These are phyloP conservation scores for Drosophila anomalata DNA, from an alignment of 2,888 invertebrate genomes.

Conservation along the genomic window DNA sequence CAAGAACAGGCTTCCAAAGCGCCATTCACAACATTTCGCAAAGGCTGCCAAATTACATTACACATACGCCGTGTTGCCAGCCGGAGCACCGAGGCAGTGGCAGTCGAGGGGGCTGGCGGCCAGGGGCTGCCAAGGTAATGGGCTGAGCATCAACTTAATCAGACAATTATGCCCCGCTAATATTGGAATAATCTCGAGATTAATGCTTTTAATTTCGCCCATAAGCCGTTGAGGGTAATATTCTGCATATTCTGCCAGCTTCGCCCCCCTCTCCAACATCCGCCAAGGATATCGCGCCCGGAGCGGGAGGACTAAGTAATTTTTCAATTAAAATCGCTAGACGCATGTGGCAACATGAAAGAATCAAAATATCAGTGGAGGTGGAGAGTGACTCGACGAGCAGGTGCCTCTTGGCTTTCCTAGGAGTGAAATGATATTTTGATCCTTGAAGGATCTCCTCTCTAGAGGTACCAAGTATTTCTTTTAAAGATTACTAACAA, in stretches of 20 bases:
- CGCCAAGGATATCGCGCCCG: background rate
- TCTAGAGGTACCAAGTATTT: background rate
- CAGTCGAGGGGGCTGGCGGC: background rate
- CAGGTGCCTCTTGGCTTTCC: background rate
- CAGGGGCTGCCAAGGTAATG: slow-evolving; percentile 6
- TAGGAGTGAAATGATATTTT: too few species aligned
- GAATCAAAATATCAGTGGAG: background rate
- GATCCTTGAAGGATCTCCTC: too few species aligned
- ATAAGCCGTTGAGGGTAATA: slow-evolving; percentile 45
- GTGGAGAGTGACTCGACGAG: background rate
- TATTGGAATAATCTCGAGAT: slow-evolving; percentile 68
- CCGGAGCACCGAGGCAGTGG: slow-evolving; percentile 7
- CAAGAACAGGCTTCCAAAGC: slow-evolving; percentile 39
- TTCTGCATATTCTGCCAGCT: slow-evolving; percentile 16
- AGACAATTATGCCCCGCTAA: slow-evolving; percentile 71
- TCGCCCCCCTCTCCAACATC: too few species aligned
- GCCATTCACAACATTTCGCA: slow-evolving; percentile 24
- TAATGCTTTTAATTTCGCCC: slow-evolving; percentile 71
- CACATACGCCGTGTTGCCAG: slow-evolving; percentile 65
- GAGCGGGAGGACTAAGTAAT: slow-evolving; percentile 5
- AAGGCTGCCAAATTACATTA: slow-evolving; percentile 69
- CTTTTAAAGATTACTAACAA: background rate
- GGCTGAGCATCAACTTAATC: slow-evolving; percentile 62
- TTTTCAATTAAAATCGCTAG: slow-evolving; percentile 40
- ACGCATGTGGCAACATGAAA: slow-evolving; percentile 1